These are phyloP conservation scores for Trypoxylon attenuatum DNA, from an alignment of 2,888 invertebrate species.

Conservation along the genomic window DNA sequence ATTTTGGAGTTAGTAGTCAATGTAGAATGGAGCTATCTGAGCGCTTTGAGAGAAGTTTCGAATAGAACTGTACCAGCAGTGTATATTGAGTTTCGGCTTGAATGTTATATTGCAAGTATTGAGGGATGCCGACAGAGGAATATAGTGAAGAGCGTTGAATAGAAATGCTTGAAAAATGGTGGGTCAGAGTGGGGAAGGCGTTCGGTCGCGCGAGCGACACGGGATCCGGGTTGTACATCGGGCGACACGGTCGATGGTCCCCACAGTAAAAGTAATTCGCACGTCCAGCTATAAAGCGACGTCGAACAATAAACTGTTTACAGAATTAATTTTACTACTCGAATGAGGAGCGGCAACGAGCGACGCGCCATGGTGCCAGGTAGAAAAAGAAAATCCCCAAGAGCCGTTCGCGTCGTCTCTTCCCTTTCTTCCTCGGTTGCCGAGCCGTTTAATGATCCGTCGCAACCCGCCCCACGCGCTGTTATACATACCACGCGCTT, in stretches of 20 bases:
- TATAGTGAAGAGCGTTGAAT: neutral
- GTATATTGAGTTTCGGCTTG: too few relatives aligned
- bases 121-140: slow-evolving; percentile 23
- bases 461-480: neutral
- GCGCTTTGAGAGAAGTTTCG: too few relatives aligned
- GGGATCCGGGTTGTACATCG: slow-evolving; percentile 37
- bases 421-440: neutral
- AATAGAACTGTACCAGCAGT: too few relatives aligned
- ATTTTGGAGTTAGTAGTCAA: too few relatives aligned
- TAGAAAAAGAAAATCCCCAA: slow-evolving; percentile 47
- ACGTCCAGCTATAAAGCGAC: slow-evolving; percentile 63
- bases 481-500: too few relatives aligned
- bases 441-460: slow-evolving; percentile 9
- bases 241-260: slow-evolving; percentile 31
- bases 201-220: slow-evolving; percentile 55
- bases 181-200: slow-evolving; percentile 20
- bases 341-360: slow-evolving; percentile 32
- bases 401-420: neutral
- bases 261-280: slow-evolving; percentile 64
- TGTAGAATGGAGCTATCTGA: too few relatives aligned
- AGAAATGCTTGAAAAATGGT: slow-evolving; percentile 1
- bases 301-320: slow-evolving; percentile 67
- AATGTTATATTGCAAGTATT: too few relatives aligned
- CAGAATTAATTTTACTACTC: slow-evolving; percentile 68
- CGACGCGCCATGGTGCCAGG: slow-evolving; percentile 33